These are phyloP conservation scores for Anadara kagoshimensis DNA, from an alignment of 1,140 invertebrate genomes.

Conservation along the genomic window DNA sequence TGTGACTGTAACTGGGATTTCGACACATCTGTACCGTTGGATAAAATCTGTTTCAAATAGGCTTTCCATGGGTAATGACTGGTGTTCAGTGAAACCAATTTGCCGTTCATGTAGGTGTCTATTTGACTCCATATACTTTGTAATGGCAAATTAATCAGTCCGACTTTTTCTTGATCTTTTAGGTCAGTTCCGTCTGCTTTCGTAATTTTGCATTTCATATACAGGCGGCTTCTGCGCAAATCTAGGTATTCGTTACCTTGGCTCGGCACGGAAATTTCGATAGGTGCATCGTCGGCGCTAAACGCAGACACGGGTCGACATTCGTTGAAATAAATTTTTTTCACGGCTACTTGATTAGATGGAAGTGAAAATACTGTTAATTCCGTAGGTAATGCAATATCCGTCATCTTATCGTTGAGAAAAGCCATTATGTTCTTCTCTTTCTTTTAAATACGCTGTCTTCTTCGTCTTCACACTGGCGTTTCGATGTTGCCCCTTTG, in stretches of 20 bases:
- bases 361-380: slow-evolving; percentile 24
- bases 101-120: slow-evolving; percentile 35
- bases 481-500: too few species aligned
- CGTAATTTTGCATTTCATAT: slow-evolving; percentile 26
- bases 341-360: slow-evolving; percentile 31
- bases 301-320: slow-evolving; percentile 22
- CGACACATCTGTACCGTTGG: slow-evolving; percentile 3
- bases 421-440: slow-evolving; percentile 20
- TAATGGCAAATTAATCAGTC: slow-evolving; percentile 27
- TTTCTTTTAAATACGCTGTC: slow-evolving; percentile 2
- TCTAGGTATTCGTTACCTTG: slow-evolving; percentile 30
- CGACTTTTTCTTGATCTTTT: slow-evolving; percentile 22
- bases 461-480: too few species aligned
- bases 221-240: slow-evolving; percentile 19
- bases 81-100: slow-evolving; percentile 34
- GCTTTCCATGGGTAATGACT: slow-evolving; percentile 36
- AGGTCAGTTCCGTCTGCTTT: slow-evolving; percentile 24
- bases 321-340: slow-evolving; percentile 33
- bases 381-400: slow-evolving; percentile 21
- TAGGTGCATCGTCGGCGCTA: slow-evolving; percentile 4
- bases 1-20: slow-evolving; percentile 19
- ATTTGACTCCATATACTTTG: slow-evolving; percentile 36
- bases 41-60: slow-evolving; percentile 26
- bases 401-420: slow-evolving; percentile 22
- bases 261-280: slow-evolving; percentile 34